Evolutionary conservation across 2,113 vertebrate species (phyloP), one percentile per base, ranked within the genome.

Genomic region (Cyprinodon brontotheroides): DNA sequence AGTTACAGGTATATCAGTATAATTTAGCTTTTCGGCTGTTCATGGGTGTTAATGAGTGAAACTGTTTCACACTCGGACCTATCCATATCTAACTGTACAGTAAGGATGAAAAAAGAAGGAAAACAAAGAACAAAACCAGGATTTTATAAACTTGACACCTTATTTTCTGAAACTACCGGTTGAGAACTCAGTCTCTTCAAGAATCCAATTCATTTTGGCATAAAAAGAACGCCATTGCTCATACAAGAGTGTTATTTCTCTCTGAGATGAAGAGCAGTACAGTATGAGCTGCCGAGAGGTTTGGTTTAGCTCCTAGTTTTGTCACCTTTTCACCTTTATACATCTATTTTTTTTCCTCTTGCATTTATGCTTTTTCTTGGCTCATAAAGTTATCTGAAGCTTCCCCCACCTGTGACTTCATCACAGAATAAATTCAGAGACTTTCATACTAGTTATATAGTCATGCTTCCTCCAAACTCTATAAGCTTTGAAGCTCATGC

Each of bases 401-500:
- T 57, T 59, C 37, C 20, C 50, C 50, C 5, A 13, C 50, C 36
- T 68, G 17, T n/a, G 65, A 67, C 65, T 67, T n/a, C 22, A 48
- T 67, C 22, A 37, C 29, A 67, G 22, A 48, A 45, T 29, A 14
- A 48, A 48, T 5, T 47, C 29, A 68, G 66, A 53, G 29, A 40
- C 67, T 59, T 59, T 57, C 64, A 66, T 65, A 65, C 40, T 11
- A 65, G 20, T 41, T 41, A 65, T 47, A 47, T 1, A 47, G 63
- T 67, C 22, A 37, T 48, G 43, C 43, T 36, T 67, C 43, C 65
- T 48, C 43, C 43, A 36, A 67, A 67, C 65, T 57, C 50, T 48
- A 48, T 15, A 15, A 67, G 22, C 20, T 67, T 48, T 67, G 66
- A 68, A 68, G 66, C 66, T 68, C 29, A 20, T 20, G 45, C 66